Base-by-base conservation (phyloP, 2,797 vertebrate species). In the Alca torda region DNA sequence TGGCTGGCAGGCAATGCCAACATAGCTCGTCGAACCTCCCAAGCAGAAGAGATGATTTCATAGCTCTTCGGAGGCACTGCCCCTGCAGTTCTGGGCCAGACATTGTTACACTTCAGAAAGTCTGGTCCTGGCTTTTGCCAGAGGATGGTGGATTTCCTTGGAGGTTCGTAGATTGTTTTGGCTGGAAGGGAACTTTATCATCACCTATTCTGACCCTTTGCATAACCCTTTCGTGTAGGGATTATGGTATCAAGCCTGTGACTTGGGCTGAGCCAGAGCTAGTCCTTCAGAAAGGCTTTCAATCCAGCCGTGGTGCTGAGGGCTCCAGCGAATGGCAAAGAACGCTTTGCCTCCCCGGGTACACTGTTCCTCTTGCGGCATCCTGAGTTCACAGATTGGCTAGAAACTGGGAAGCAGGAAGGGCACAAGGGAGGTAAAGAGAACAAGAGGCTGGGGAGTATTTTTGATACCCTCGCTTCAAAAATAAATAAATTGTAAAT, bases 11-110 rank as follows among this genome's bases (percentile, higher is more conserved):
- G 80, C 86, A 59, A 28, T 93, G 92, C 84, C 84, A 89, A 1
- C 4, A 0, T 56, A 87, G 67, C 61, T 69, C 60, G 37, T 80
- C 4, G 15, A 97, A 68, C 91, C 84, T 97, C 87, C 94, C 89
- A 92, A 46, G 89, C 91, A 94, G 89, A 87, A 83, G 72, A 87
- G 92, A 87, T 94, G 75, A 92, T 95, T 95, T 89, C 84, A 84
- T 53, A 70, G 90, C 61, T 57, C 78, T 91, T 94, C 60, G 60
- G 35, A 77, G 80, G 89, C 20, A 0, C 84, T 96, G 70, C 45
- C 68, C 70, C 3, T 4, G 35, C 2, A 0, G 31, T 87, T 59
- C 79, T 89, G 60, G 78, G 95, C 91, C 91, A 94, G 87, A 41
- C 91, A 89, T 91, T 92, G 89, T 95, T 96, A n/a, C n/a, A 12